These are phyloP conservation scores for Lomographa bimaculata DNA, from an alignment of 2,888 invertebrate genomes.

Conservation along the genomic window DNA sequence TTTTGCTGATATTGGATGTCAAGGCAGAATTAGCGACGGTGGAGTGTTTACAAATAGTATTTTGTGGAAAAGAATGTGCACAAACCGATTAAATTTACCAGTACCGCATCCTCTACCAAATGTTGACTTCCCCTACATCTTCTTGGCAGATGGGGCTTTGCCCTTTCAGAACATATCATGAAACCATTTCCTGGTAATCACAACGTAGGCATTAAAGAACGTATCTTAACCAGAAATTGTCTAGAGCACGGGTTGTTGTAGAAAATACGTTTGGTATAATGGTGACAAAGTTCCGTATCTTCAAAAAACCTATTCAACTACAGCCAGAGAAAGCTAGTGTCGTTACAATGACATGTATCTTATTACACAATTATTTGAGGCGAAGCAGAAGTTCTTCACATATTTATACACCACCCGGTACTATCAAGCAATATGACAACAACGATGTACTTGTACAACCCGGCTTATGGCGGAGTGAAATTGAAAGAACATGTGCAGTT, in stretches of 20 bases:
- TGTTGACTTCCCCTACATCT: slow-evolving; percentile 40
- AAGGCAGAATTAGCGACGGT: slow-evolving; percentile 35
- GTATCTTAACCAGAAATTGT: slow-evolving; percentile 35
- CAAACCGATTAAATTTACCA: slow-evolving; percentile 35
- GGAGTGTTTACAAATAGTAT: slow-evolving; percentile 28
- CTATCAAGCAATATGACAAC: slow-evolving; percentile 32
- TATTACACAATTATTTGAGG: slow-evolving; percentile 39
- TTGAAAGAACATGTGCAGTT: slow-evolving; percentile 23
- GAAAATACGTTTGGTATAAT: slow-evolving; percentile 39
- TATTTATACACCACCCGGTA: slow-evolving; percentile 31
- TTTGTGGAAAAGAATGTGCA: slow-evolving; percentile 35
- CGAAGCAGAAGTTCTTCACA: slow-evolving; percentile 22
- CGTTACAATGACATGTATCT: slow-evolving; percentile 41
- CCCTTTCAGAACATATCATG: slow-evolving; percentile 39
- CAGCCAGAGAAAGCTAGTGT: slow-evolving; percentile 43
- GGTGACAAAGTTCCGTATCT: slow-evolving; percentile 37
- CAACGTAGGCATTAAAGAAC: slow-evolving; percentile 32
- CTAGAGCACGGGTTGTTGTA: slow-evolving; percentile 34
- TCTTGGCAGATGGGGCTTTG: slow-evolving; percentile 45
- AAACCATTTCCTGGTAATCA: slow-evolving; percentile 43
- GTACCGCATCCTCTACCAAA: slow-evolving; percentile 33
- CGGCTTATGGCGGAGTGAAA: slow-evolving; percentile 30
- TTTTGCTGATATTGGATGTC: slow-evolving; percentile 35
- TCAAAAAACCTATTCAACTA: no score
- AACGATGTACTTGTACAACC: slow-evolving; percentile 1